A percentile compares a stretch with the other conserved stretches of the same genome.
phyloP scores from a whole-genome alignment of 2,888 invertebrate genomes.

The Tromatobia lineatoria region DNA sequence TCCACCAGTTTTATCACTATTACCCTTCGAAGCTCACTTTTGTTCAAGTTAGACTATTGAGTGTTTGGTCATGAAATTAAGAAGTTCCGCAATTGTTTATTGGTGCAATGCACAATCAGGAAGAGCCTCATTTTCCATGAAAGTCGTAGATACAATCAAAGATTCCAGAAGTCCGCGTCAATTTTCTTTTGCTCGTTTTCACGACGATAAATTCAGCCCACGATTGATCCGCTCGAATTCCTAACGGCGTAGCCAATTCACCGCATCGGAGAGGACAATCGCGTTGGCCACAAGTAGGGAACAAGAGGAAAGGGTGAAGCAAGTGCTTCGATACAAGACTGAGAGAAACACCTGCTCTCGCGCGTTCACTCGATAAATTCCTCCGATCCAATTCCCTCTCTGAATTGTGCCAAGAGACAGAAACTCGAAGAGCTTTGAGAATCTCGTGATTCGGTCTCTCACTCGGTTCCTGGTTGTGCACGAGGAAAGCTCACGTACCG shows the following conservation, averaged over 20 bases:
- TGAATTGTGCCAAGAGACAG: conserved; percentile 8
- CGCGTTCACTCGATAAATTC: conserved; percentile 33
- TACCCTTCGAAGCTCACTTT: too few relatives aligned
- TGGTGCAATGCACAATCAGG: too few relatives aligned
- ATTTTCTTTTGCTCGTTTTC: too few relatives aligned
- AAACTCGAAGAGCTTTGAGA: conserved; percentile 35
- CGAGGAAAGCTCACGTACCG: background rate
- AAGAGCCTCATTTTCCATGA: too few relatives aligned
- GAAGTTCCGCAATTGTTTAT: too few relatives aligned
- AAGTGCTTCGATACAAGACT: background rate
- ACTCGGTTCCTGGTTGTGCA: background rate
- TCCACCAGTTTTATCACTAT: too few relatives aligned
- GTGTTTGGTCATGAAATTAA: too few relatives aligned
- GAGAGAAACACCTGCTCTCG: background rate
- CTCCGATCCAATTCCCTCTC: conserved; percentile 16
- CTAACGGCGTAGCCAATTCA: background rate
- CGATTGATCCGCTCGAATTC: background rate
- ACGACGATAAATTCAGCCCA: background rate
- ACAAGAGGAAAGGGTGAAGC: background rate
- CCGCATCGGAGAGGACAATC: background rate
- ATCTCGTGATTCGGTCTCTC: conserved; percentile 31
- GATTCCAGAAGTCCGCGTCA: too few relatives aligned
- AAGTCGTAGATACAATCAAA: too few relatives aligned
- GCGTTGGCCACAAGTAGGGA: background rate
- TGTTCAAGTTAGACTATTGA: too few relatives aligned